Percentiles rank a stretch among this genome's conserved stretches.
Conservation (phyloP, 2,113 vertebrate genomes). For the Parotia lawesii region DNA sequence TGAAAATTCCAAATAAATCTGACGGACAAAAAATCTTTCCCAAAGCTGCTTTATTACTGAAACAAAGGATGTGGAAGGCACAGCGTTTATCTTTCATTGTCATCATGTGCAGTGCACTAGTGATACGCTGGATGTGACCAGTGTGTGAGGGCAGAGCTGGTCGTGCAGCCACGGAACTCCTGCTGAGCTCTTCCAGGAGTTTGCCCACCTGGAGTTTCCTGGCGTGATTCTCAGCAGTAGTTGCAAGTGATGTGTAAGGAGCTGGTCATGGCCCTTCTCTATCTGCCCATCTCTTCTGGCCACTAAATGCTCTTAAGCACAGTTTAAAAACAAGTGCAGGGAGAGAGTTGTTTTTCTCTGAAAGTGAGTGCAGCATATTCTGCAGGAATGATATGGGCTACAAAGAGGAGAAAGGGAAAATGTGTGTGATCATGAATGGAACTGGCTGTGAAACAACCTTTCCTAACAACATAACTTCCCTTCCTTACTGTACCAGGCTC, state of each 20-base stretch:
- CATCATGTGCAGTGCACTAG: neutral
- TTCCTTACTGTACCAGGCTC: neutral
- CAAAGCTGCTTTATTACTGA: neutral
- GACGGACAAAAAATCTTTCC: neutral
- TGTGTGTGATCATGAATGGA: neutral
- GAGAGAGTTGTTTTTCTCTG: neutral
- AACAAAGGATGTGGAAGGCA: neutral
- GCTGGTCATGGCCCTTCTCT: neutral
- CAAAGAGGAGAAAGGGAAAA: neutral
- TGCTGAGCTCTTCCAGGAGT: neutral
- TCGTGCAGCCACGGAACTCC: neutral
- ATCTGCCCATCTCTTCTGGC: neutral
- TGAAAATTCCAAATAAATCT: neutral
- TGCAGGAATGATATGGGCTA: neutral
- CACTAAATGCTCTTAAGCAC: neutral
- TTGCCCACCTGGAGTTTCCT: neutral
- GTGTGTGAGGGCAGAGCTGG: neutral
- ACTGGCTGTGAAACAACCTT: neutral
- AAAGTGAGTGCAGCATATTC: neutral
- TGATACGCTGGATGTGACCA: neutral
- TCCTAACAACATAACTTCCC: neutral
- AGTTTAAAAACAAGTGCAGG: fast-evolving
- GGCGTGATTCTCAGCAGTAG: neutral
- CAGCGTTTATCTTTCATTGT: neutral
- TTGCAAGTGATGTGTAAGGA: neutral